Conservation (phyloP, 1,140 invertebrate species). For the Geopemphigus sp. region DNA sequence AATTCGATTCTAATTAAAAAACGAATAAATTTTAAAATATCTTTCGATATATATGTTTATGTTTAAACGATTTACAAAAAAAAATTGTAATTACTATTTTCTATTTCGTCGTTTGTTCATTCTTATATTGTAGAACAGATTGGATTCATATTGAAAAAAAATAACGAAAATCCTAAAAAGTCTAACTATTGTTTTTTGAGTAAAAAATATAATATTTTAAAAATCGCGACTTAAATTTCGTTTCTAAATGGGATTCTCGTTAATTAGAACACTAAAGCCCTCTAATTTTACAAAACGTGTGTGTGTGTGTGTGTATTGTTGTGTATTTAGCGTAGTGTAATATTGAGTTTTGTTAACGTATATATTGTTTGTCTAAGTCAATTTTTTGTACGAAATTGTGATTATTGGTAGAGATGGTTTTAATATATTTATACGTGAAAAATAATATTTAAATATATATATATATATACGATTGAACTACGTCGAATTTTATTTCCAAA, state of each 20-base stretch:
- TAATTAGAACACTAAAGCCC: conserved; percentile 11
- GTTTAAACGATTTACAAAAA: no score
- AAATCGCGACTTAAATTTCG: conserved; percentile 3
- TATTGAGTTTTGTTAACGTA: conserved; percentile 5
- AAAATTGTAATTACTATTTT: no score
- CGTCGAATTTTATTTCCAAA: not conserved
- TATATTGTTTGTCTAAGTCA: conserved; percentile 16
- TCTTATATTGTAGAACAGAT: not conserved
- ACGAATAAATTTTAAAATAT: no score
- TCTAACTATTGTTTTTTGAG: not conserved
- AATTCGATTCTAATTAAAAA: not conserved
- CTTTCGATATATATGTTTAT: no score
- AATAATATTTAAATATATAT: conserved; percentile 21
- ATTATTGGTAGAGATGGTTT: conserved; percentile 33
- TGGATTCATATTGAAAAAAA: not conserved
- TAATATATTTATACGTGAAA: conserved; percentile 34
- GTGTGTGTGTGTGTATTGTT: not conserved
- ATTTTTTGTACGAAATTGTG: conserved; percentile 27
- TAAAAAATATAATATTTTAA: conserved; percentile 5
- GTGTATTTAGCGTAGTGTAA: conserved; percentile 15
- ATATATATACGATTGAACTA: not conserved
- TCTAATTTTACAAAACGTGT: not conserved
- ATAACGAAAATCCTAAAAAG: not conserved
- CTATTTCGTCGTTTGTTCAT: no score
- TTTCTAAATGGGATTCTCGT: not conserved